Conservation (phyloP, 2,797 vertebrate species). For the Zalophus californianus region DNA sequence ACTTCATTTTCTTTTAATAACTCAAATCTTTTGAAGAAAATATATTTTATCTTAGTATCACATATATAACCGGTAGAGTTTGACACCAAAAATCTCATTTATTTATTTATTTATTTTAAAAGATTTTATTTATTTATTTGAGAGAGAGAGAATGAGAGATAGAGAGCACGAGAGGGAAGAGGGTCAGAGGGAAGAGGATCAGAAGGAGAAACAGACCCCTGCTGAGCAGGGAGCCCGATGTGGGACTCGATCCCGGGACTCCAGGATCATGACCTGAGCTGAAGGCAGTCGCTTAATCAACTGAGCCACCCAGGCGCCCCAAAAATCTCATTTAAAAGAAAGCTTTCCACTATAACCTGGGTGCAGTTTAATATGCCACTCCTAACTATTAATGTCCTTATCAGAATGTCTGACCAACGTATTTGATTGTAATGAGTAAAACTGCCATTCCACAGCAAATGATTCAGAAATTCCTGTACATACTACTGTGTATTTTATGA, state of each 20-base stretch:
- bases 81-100: conserved; percentile 67
- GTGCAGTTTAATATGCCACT: conserved; percentile 24
- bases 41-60: conserved; percentile 77
- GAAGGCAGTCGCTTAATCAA: too few species aligned
- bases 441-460: conserved; percentile 53
- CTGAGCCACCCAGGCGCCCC: neutral
- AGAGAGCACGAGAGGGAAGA: too few species aligned
- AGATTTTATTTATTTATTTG: too few species aligned
- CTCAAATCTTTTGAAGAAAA: conserved; percentile 83
- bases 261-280: too few species aligned
- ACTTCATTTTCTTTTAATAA: conserved; percentile 83
- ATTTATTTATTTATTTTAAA: too few species aligned
- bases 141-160: too few species aligned
- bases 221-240: too few species aligned
- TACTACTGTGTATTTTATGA: conserved; percentile 59
- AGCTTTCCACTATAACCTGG: neutral
- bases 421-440: conserved; percentile 40
- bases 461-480: conserved; percentile 14
- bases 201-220: too few species aligned
- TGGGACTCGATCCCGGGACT: too few species aligned
- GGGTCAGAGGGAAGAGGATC: too few species aligned
- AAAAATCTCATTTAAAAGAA: conserved; percentile 70
- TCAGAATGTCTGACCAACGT: neutral
- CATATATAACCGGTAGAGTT: conserved; percentile 63
- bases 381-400: conserved; percentile 14